These are phyloP conservation scores for Actias luna DNA, from an alignment of 2,888 invertebrate species.

Conservation along the genomic window DNA sequence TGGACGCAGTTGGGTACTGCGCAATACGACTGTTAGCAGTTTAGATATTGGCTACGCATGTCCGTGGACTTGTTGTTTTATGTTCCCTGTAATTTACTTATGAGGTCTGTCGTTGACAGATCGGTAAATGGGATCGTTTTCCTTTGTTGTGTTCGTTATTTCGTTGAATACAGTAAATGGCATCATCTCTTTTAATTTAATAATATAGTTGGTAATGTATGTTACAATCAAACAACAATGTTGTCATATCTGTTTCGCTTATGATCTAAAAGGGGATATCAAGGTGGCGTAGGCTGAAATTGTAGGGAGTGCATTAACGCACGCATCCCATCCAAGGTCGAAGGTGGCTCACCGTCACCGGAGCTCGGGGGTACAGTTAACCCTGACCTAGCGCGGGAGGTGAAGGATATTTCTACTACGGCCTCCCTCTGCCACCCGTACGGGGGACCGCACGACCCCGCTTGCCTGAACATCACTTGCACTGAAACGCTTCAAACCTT, in stretches of 20 bases:
- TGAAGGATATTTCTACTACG: slow-evolving; percentile 79
- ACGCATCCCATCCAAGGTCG: slow-evolving; percentile 72
- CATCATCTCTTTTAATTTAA: not conserved
- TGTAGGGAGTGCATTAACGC: slow-evolving; percentile 52
- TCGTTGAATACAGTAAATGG: not conserved
- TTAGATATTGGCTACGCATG: slow-evolving; percentile 72
- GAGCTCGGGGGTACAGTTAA: slow-evolving; percentile 75
- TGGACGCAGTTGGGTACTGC: slow-evolving; percentile 45
- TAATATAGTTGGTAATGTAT: not conserved
- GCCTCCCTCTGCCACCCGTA: slow-evolving; percentile 55
- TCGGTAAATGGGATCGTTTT: slow-evolving; percentile 17
- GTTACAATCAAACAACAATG: not conserved
- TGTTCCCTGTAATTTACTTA: slow-evolving; percentile 38
- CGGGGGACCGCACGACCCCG: slow-evolving; percentile 45
- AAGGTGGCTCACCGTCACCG: slow-evolving; percentile 71
- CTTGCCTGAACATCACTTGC: slow-evolving; percentile 60
- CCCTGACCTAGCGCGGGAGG: slow-evolving; percentile 79
- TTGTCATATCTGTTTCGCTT: not conserved
- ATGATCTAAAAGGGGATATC: not conserved
- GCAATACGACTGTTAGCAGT: slow-evolving; percentile 51
- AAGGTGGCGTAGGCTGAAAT: slow-evolving; percentile 15
- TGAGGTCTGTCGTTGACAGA: slow-evolving; percentile 19
- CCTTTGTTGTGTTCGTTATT: not conserved
- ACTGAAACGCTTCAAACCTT: slow-evolving; percentile 62
- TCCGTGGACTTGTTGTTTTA: slow-evolving; percentile 59